Evolutionary conservation across 2,797 vertebrate genomes (phyloP).

Genomic region (Benthosema pterotum): DNA sequence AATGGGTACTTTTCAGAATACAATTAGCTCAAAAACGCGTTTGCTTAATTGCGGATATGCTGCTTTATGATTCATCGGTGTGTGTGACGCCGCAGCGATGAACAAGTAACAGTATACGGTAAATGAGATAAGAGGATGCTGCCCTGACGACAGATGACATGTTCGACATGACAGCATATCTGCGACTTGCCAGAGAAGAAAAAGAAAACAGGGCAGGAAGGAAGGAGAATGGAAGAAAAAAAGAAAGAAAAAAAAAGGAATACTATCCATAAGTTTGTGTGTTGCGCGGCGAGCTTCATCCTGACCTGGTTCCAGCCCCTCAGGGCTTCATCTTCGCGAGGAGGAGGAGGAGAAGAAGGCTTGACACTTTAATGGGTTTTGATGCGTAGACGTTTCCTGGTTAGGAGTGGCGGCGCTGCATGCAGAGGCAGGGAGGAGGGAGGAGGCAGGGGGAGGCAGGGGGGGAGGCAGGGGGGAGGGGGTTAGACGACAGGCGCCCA

Average conservation of each 20-base stretch:
- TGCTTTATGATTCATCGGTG: too few relatives aligned
- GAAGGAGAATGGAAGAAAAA: neutral
- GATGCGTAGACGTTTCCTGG: conserved; percentile 59
- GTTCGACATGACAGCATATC: neutral
- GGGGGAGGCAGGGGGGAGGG: neutral
- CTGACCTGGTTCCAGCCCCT: conserved; percentile 54
- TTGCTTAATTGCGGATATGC: too few relatives aligned
- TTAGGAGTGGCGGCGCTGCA: conserved; percentile 41
- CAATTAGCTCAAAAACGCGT: too few relatives aligned
- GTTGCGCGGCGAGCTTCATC: conserved; percentile 21
- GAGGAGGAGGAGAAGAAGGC: conserved; percentile 22
- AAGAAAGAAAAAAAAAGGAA: conserved; percentile 23
- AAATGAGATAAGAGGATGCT: too few relatives aligned
- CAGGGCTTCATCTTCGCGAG: neutral
- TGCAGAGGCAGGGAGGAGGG: conserved; percentile 16
- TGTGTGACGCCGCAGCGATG: too few relatives aligned
- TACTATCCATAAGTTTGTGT: conserved; percentile 41
- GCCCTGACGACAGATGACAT: too few relatives aligned
- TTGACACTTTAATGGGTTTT: conserved; percentile 75
- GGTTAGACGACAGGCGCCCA: neutral
- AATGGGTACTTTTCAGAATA: too few relatives aligned
- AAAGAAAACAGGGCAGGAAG: neutral
- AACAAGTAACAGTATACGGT: too few relatives aligned
- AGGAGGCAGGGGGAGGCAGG: neutral
- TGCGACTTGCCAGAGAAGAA: neutral